Base-by-base conservation (phyloP, 2,888 invertebrate genomes). In the Stenodema calcarata region DNA sequence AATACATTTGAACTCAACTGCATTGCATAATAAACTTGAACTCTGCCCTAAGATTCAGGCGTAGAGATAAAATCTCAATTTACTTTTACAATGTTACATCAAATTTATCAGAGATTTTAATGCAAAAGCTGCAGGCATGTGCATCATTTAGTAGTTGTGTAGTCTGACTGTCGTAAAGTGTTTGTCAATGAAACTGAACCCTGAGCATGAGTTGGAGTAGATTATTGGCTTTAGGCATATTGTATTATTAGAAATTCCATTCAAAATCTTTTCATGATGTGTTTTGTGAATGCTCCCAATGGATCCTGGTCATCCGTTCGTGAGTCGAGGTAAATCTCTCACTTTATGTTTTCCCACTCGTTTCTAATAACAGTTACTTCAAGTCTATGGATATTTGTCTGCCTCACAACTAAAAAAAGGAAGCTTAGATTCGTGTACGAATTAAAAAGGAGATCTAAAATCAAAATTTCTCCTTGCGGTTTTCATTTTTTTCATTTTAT, bases 231-330 rank as follows among this genome's bases (percentile, higher is more conserved):
- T 50, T 50, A 23, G 35, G 62, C 73, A 2, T 73, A 35, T 4
- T 14, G 35, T 35, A 11, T 4, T 35, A 16, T 11, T 14, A 35
- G 16, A 16, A n/a, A 85, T 84, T 28, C 35, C 6, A 11, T 30
- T 73, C 35, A 54, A 86, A 86, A 70, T 35, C 11, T 50, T 50
- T 78, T 79, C 27, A 73, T 78, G 23, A 30, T 69, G 1, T 82
- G 50, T 87, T 84, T 82, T 87, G 86, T 87, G 69, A 88, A 88
- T 88, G 88, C 88, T 88, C 82, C 79, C 88, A 88, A 87, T 84
- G 87, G 88, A 88, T 88, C 88, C 78, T 88, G 88, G 88, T 88
- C 88, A 62, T 44, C 88, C 47, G 83, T 86, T 54, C 87, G 87
- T 42, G 88, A 88, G 82, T 88, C 88, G 70, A 88, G 88, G 88